Evolutionary conservation across 2,113 vertebrate species (phyloP), one percentile per base, ranked within the genome.

Genomic region (Conger conger): DNA sequence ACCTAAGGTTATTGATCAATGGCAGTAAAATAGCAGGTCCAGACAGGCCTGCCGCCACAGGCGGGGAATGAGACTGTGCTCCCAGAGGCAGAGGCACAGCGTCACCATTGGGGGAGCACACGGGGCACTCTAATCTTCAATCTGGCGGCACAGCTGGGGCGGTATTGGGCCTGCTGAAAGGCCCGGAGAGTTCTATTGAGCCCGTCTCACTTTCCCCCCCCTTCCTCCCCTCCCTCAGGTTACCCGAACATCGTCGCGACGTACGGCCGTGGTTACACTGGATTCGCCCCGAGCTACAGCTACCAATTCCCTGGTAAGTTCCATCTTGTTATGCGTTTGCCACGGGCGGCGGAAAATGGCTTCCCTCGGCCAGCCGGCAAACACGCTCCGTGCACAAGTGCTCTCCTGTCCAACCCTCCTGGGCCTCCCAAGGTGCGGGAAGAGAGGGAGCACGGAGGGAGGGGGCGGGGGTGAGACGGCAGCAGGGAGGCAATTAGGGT

Each of bases 201-300:
- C 45, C 45, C 45, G 45, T 50, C 45, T 50, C 45, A 50, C 45
- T 50, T 50, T 76, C 77, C 76, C 84, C 84, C 82, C 76, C 87
- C 80, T 89, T 86, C 93, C 18, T 92, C 93, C 20, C 92, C 63
- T 89, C 83, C 90, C 93, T 91, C 91, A 97, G 97, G 97, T 94
- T 97, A 97, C 91, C 97, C 97, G 54, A 97, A 97, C 93, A 97
- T 97, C 85, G 97, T 97, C 86, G 96, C 97, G 23, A 97, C 97
- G 1, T 97, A 97, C 16, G 97, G 97, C 91, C 93, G 97, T 89
- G 97, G 97, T 92, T 97, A 97, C 85, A 97, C 97, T 23, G 97
- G 97, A 92, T 97, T 97, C 86, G 95, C 97, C 91, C 97, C 97
- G 60, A 97, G 97, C 92, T 97, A 97, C 92, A 97, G 97, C 93